Percentiles rank a stretch among this genome's conserved stretches.
These are phyloP conservation scores for Ctenicera cuprea DNA, from an alignment of 2,888 invertebrate species.

Conservation along the genomic window DNA sequence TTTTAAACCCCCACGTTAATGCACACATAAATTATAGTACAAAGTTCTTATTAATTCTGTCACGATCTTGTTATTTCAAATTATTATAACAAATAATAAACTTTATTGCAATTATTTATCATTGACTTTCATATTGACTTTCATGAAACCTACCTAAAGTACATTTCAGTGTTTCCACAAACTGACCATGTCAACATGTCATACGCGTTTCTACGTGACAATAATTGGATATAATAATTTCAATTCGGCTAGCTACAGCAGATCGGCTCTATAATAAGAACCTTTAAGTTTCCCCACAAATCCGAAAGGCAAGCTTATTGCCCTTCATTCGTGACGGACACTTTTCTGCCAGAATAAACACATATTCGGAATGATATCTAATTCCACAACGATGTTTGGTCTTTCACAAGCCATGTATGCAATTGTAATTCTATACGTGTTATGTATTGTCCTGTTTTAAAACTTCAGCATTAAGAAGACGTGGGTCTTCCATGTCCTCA, in stretches of 20 bases:
- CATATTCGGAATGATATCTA: slow-evolving; percentile 55
- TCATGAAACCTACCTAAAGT: neutral
- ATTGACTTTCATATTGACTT: no score
- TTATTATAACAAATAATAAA: no score
- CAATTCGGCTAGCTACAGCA: neutral
- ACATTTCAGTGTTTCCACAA: slow-evolving; percentile 9
- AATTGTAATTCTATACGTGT: slow-evolving; percentile 66
- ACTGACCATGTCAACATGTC: neutral
- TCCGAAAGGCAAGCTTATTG: slow-evolving; percentile 25
- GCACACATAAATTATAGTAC: no score
- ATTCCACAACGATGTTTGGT: slow-evolving; percentile 48
- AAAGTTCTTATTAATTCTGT: no score
- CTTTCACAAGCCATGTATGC: slow-evolving; percentile 54
- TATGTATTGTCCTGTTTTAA: slow-evolving; percentile 58
- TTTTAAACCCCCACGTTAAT: no score
- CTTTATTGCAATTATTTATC: no score
- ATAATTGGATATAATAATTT: slow-evolving; percentile 28
- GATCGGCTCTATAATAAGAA: slow-evolving; percentile 17
- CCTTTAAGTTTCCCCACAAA: slow-evolving; percentile 27
- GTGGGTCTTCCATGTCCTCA: slow-evolving; percentile 65
- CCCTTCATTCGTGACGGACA: slow-evolving; percentile 55
- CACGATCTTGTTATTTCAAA: no score
- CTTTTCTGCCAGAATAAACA: slow-evolving; percentile 65
- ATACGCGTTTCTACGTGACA: neutral
- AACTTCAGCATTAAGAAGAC: slow-evolving; percentile 56